These are phyloP conservation scores for Atta colombica DNA, from an alignment of 1,140 invertebrate species.

Conservation along the genomic window DNA sequence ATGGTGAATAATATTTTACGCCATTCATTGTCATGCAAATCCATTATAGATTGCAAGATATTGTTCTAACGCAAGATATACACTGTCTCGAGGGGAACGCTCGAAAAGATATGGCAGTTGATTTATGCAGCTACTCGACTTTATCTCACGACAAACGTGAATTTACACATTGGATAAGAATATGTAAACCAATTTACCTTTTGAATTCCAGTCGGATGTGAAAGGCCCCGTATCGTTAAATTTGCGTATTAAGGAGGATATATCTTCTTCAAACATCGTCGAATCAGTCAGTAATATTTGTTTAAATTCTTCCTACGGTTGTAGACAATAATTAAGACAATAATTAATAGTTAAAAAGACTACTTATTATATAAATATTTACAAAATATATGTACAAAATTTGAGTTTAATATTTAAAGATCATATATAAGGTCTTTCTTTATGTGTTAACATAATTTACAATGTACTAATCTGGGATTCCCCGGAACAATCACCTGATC, in stretches of 20 bases:
- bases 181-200: slow-evolving; percentile 77
- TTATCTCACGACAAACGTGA: slow-evolving; percentile 13
- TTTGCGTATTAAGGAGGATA: slow-evolving; percentile 88
- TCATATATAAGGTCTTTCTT: background rate
- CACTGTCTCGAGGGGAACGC: background rate
- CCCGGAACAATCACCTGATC: too few species aligned
- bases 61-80: slow-evolving; percentile 4
- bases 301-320: slow-evolving; percentile 90
- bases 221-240: slow-evolving; percentile 90
- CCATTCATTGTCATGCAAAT: slow-evolving; percentile 7
- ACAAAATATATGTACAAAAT: background rate
- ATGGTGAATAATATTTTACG: background rate
- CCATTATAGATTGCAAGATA: slow-evolving; percentile 18
- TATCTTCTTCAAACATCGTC: slow-evolving; percentile 89
- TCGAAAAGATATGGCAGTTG: slow-evolving; percentile 38
- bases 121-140: slow-evolving; percentile 27
- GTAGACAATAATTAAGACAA: background rate
- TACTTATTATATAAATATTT: slow-evolving; percentile 8
- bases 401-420: background rate
- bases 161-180: slow-evolving; percentile 38
- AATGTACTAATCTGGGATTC: background rate
- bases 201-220: slow-evolving; percentile 87
- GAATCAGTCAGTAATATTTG: slow-evolving; percentile 89
- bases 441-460: background rate
- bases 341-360: background rate